These are phyloP conservation scores for Fragum whitleyi DNA, from an alignment of 2,888 invertebrate species.

Conservation along the genomic window DNA sequence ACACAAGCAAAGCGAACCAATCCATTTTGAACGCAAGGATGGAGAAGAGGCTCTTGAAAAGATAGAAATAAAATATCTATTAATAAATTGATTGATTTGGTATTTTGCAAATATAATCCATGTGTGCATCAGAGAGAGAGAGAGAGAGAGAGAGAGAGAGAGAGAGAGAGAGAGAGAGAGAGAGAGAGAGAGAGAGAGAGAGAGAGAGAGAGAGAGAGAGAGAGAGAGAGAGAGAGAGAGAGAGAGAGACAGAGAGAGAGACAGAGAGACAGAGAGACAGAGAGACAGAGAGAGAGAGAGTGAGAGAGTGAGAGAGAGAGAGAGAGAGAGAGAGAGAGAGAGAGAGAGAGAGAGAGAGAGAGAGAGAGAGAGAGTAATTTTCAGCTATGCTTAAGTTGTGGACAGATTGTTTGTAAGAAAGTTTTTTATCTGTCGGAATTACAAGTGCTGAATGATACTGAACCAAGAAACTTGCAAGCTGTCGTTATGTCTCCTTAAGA, in stretches of 20 bases:
- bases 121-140: slow-evolving; percentile 24
- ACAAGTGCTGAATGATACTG: too few relatives aligned
- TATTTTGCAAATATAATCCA: neutral
- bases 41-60: too few relatives aligned
- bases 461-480: too few relatives aligned
- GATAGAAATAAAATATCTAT: too few relatives aligned
- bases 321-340: slow-evolving; percentile 22
- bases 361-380: slow-evolving; percentile 20
- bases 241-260: slow-evolving; percentile 15
- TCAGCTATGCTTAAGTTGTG: too few relatives aligned
- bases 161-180: slow-evolving; percentile 21
- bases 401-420: neutral
- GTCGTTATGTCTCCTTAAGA: too few relatives aligned
- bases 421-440: too few relatives aligned
- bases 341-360: slow-evolving; percentile 25
- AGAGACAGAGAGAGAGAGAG: slow-evolving; percentile 24
- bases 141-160: slow-evolving; percentile 28
- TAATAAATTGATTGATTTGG: too few relatives aligned
- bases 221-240: slow-evolving; percentile 16
- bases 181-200: slow-evolving; percentile 26
- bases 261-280: slow-evolving; percentile 22
- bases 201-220: slow-evolving; percentile 26
- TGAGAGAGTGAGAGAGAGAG: slow-evolving; percentile 16
- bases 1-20: too few relatives aligned
- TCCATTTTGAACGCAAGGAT: too few relatives aligned